phyloP scores from a whole-genome alignment of 2,888 invertebrate species.

The Andrena minutula region DNA sequence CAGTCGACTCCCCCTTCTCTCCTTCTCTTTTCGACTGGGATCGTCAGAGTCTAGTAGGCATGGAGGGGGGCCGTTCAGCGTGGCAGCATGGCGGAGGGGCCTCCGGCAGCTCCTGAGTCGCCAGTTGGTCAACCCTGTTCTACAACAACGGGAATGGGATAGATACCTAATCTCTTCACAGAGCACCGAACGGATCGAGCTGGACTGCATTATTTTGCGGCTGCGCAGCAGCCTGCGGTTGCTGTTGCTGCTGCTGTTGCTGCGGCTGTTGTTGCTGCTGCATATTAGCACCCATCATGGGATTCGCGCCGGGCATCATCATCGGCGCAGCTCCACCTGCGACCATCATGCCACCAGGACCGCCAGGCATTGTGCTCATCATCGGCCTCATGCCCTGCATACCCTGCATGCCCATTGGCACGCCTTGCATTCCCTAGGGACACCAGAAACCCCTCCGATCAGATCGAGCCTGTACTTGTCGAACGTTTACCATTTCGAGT shows the following conservation, averaged over 20 bases:
- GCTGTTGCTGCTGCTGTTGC: conserved; percentile 76
- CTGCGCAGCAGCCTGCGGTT: conserved; percentile 80
- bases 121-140: no score
- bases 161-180: conserved; percentile 81
- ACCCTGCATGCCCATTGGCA: conserved; percentile 80
- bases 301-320: conserved; percentile 77
- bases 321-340: conserved; percentile 77
- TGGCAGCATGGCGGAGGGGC: no score
- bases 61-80: no score
- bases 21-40: no score
- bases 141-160: conserved; percentile 13
- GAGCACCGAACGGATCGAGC: conserved; percentile 87
- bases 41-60: no score
- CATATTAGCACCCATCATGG: conserved; percentile 77
- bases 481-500: conserved; percentile 30
- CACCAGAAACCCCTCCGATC: conserved; percentile 65
- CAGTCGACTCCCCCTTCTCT: no score
- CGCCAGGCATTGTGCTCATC: conserved; percentile 80
- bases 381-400: conserved; percentile 82
- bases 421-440: conserved; percentile 80
- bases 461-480: conserved; percentile 39
- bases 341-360: conserved; percentile 78
- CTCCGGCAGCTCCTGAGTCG: no score
- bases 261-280: conserved; percentile 65
- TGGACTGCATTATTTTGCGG: conserved; percentile 85